Percentiles rank a stretch among this genome's conserved stretches.
Conservation (phyloP, 2,113 vertebrate genomes). For the Geococcyx californianus region DNA sequence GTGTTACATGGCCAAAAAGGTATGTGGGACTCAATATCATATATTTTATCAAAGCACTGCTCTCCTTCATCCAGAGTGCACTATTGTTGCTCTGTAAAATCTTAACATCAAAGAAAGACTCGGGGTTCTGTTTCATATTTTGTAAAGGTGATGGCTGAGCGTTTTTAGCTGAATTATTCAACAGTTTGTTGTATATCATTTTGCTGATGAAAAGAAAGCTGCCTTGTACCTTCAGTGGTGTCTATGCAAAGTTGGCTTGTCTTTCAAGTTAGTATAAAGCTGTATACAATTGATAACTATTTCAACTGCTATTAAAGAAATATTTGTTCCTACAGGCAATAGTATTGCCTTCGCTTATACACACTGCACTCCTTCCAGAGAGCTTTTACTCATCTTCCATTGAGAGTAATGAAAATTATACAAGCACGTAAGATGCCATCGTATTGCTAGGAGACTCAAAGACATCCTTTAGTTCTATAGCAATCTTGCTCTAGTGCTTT, state of each 20-base stretch:
- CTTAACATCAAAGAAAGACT: slow-evolving; percentile 55
- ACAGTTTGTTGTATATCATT: slow-evolving; percentile 35
- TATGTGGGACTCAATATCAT: slow-evolving; percentile 24
- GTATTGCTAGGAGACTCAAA: background rate
- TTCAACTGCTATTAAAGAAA: slow-evolving; percentile 41
- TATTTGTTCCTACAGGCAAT: background rate
- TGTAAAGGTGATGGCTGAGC: slow-evolving; percentile 32
- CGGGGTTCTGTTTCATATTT: slow-evolving; percentile 48
- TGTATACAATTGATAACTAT: slow-evolving; percentile 40
- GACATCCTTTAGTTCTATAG: background rate
- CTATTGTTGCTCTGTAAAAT: slow-evolving; percentile 29
- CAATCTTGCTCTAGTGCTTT: background rate
- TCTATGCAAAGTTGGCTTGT: background rate
- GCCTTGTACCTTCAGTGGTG: background rate
- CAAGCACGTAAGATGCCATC: background rate
- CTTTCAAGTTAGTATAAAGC: slow-evolving; percentile 15
- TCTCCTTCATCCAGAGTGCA: background rate
- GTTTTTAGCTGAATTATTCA: slow-evolving; percentile 42
- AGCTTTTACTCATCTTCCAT: background rate
- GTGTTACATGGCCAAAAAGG: slow-evolving; percentile 3
- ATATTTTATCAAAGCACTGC: slow-evolving; percentile 41
- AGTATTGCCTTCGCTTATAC: background rate
- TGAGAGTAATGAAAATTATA: background rate
- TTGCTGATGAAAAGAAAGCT: slow-evolving; percentile 43
- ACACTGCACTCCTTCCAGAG: background rate